These are phyloP conservation scores for Catharus minimus DNA, from an alignment of 2,113 vertebrate genomes.

Conservation along the genomic window DNA sequence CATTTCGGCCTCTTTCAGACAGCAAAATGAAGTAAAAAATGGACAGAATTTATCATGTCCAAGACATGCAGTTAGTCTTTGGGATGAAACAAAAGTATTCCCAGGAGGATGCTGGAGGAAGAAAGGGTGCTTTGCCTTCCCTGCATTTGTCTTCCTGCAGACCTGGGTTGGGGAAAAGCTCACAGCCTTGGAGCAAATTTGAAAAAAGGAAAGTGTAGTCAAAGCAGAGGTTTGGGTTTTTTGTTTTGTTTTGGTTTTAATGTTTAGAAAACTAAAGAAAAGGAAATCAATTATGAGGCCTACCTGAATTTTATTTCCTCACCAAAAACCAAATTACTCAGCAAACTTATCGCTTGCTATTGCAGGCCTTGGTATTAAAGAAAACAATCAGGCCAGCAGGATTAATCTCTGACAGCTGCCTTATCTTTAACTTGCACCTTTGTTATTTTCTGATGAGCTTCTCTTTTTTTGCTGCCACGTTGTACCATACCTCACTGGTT, in stretches of 20 bases:
- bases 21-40: not conserved
- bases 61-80: not conserved
- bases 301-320: constrained; percentile 99
- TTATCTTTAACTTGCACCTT: constrained; percentile 99
- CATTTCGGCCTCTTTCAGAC: not conserved
- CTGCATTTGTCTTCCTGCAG: not conserved
- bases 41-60: not conserved
- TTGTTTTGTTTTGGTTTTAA: constrained; percentile 76
- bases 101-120: not conserved
- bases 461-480: constrained; percentile 91
- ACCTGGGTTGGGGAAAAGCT: not conserved
- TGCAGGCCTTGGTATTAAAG: constrained; percentile 99
- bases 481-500: constrained; percentile 99
- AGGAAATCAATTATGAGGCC: constrained; percentile 98
- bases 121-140: not conserved
- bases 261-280: constrained; percentile 91
- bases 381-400: constrained; percentile 99
- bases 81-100: not conserved
- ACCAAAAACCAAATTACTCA: constrained; percentile 99
- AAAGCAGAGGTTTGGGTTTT: constrained; percentile 72
- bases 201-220: constrained; percentile 71
- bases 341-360: constrained; percentile 99
- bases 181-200: not conserved
- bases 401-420: constrained; percentile 99
- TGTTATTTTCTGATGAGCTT: constrained; percentile 99